Base-by-base conservation (phyloP, 2,888 invertebrate genomes). In the Mimumesa dahlbomi region DNA sequence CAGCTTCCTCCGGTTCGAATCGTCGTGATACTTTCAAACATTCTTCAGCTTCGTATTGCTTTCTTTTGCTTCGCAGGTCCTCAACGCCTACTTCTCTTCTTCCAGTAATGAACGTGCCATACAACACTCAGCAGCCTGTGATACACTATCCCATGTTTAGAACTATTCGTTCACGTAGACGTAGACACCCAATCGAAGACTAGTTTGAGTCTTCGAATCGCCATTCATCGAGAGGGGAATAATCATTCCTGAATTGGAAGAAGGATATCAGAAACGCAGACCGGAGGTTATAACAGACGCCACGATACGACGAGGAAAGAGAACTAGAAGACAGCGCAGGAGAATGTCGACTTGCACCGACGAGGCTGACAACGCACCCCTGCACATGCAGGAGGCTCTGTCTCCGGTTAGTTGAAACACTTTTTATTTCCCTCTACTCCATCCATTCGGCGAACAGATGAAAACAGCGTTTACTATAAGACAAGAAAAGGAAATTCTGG, bases 271-370 rank as follows among this genome's bases (percentile, higher is more conserved):
- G 38, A 4, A 21, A 29, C n/a, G 46, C 50, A 49, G 25, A 46
- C 29, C 31, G 54, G 40, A 49, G 46, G 22, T 25, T 43, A 43
- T 13, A 49, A 29, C 53, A 40, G 48, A 66, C 59, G 66, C 42
- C 62, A 72, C 69, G 73, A 69, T 80, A 71, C 68, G 67, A 68
- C 72, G 81, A 73, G 67, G 69, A 64, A 70, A 57, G 57, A 75
- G 54, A 77, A 68, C 49, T 36, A 63, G 58, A 75, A 73, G 73
- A 77, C 72, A 52, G 71, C 69, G 62, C 56, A 63, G 79, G 78
- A 87, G 81, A 85, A 89, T 89, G 89, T 89, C 89, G 83, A 88
- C 87, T 79, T 88, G 89, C 79, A 82, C 88, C 69, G 89, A 89
- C 83, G 88, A 88, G 68, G 82, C 85, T 63, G 89, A 89, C 81